Conservation (phyloP, 2,797 vertebrate genomes). For the Bucorvus abyssinicus region DNA sequence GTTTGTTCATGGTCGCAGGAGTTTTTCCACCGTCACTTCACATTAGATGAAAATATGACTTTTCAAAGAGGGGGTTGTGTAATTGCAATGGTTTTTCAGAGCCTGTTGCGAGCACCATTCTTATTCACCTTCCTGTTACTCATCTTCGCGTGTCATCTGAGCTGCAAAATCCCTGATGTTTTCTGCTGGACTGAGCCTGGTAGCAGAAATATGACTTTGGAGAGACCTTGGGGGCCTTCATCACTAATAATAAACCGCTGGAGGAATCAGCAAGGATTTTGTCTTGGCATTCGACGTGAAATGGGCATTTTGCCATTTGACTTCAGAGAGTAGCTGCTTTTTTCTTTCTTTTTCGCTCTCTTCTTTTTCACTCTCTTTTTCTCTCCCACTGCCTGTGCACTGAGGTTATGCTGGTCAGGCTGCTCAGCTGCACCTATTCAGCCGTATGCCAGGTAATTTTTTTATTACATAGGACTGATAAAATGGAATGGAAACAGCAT, state of each 20-base stretch:
- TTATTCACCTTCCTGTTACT: slow-evolving; percentile 5
- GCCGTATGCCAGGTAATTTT: neutral
- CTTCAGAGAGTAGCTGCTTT: neutral
- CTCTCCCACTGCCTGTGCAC: accelerated
- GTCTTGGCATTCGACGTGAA: neutral
- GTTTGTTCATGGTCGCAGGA: neutral
- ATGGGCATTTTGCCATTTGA: neutral
- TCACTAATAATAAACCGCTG: neutral
- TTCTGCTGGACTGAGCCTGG: neutral
- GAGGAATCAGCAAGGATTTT: neutral
- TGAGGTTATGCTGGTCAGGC: neutral
- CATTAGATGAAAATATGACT: neutral
- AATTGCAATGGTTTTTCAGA: neutral
- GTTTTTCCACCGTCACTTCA: neutral
- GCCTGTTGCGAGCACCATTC: neutral
- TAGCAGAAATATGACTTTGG: neutral
- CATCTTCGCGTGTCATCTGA: neutral
- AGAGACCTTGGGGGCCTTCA: neutral
- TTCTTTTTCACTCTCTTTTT: neutral
- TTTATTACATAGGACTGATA: neutral
- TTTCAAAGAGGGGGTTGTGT: neutral
- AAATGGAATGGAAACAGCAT: neutral
- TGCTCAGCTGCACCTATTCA: neutral
- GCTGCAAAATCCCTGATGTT: neutral
- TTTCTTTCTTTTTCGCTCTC: neutral